Percentiles rank a stretch among this genome's conserved stretches.
phyloP scores from a whole-genome alignment of 2,888 invertebrate species.

The Biston stratarius region DNA sequence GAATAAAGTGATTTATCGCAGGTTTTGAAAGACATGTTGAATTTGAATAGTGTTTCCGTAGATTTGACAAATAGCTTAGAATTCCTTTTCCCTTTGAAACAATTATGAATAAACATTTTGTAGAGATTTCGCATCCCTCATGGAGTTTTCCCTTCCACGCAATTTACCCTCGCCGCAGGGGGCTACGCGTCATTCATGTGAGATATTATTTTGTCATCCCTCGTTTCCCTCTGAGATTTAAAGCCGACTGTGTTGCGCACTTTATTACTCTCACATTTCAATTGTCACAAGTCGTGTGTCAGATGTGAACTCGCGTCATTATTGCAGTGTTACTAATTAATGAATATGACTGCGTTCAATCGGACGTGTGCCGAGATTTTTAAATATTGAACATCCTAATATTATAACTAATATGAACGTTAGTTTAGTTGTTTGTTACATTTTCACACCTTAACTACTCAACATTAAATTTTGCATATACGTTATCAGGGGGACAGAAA shows the following conservation, averaged over 20 bases:
- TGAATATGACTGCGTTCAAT: slow-evolving; percentile 9
- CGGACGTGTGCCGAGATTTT: slow-evolving; percentile 1
- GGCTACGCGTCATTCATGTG: slow-evolving; percentile 64
- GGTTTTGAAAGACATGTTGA: slow-evolving; percentile 36
- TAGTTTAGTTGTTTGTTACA: no score
- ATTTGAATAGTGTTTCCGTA: slow-evolving; percentile 40
- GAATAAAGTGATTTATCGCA: slow-evolving; percentile 37
- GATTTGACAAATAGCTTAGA: slow-evolving; percentile 44
- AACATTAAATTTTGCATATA: no score
- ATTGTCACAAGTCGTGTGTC: slow-evolving; percentile 44
- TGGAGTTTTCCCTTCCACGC: slow-evolving; percentile 59
- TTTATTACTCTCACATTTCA: slow-evolving; percentile 68
- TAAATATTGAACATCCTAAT: no score
- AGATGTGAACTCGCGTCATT: slow-evolving; percentile 31
- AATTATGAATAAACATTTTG: slow-evolving; percentile 52
- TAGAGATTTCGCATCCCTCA: slow-evolving; percentile 50
- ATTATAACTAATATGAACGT: no score
- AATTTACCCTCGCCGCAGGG: slow-evolving; percentile 65
- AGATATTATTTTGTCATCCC: slow-evolving; percentile 71
- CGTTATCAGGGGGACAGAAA: no score
- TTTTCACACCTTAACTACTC: no score
- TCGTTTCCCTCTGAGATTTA: slow-evolving; percentile 61
- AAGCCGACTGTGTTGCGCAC: slow-evolving; percentile 66
- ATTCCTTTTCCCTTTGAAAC: slow-evolving; percentile 44
- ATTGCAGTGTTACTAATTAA: slow-evolving; percentile 24